These are phyloP conservation scores for Campoplex capitator DNA, from an alignment of 2,888 invertebrate species.

Conservation along the genomic window DNA sequence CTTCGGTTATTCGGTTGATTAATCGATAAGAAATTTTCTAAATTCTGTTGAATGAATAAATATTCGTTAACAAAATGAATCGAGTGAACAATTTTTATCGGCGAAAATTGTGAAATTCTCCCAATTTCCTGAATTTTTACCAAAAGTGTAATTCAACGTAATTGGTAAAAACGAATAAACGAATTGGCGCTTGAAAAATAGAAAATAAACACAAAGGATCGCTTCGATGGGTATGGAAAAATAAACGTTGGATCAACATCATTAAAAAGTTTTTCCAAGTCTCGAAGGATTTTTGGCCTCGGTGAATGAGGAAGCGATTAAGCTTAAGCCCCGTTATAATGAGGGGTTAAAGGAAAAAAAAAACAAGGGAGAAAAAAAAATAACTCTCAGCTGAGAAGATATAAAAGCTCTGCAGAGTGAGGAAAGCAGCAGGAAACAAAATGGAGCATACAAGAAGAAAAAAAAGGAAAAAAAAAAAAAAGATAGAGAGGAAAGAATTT, in stretches of 20 bases:
- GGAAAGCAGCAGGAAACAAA: conserved; percentile 16
- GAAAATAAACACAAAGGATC: not conserved
- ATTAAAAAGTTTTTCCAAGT: not conserved
- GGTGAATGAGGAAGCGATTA: not conserved
- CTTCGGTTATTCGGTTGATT: no score
- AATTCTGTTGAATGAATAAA: no score
- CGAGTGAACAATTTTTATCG: no score
- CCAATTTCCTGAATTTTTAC: not conserved
- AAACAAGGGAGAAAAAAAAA: conserved; percentile 13
- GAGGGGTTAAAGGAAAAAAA: not conserved
- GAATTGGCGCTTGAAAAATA: not conserved
- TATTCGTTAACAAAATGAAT: no score
- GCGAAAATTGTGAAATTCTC: no score
- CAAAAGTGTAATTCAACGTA: not conserved
- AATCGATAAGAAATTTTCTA: no score
- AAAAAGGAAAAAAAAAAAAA: not conserved
- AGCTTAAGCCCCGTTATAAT: conserved; percentile 1
- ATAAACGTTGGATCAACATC: no score
- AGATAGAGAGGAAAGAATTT: conserved; percentile 51
- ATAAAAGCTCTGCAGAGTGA: conserved; percentile 41
- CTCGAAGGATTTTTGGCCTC: not conserved
- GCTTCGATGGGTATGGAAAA: not conserved
- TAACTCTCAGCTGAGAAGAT: conserved; percentile 18
- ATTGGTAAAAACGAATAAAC: not conserved
- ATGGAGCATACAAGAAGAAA: conserved; percentile 11